Evolutionary conservation across 2,113 vertebrate species (phyloP).

Genomic region (Austrofundulus limnaeus): DNA sequence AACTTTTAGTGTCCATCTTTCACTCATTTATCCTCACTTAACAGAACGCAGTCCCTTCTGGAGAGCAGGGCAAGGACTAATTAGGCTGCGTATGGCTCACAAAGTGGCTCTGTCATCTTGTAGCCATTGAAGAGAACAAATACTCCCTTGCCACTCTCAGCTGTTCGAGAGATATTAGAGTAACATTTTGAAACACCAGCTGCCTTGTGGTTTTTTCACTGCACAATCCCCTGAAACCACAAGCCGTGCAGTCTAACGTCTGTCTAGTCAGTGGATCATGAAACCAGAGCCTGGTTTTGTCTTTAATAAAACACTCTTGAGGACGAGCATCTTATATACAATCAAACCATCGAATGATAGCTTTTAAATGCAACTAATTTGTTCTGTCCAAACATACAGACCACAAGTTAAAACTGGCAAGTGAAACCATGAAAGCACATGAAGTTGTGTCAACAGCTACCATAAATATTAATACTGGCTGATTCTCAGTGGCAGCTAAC

Average conservation of each 20-base stretch:
- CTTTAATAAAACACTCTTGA: slow-evolving; percentile 36
- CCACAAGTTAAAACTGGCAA: background rate
- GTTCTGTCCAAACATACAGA: slow-evolving; percentile 18
- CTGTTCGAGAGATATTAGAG: slow-evolving; percentile 74
- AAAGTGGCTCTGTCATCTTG: slow-evolving; percentile 82
- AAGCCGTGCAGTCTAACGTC: slow-evolving; percentile 51
- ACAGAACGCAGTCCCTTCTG: slow-evolving; percentile 53
- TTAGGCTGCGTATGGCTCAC: slow-evolving; percentile 71
- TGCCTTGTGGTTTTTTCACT: slow-evolving; percentile 68
- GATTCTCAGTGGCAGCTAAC: background rate
- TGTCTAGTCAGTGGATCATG: slow-evolving; percentile 45
- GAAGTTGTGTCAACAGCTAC: background rate
- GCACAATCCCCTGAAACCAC: slow-evolving; percentile 69
- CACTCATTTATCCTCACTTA: slow-evolving; percentile 65
- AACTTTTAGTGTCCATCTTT: slow-evolving; percentile 57
- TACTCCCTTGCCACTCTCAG: slow-evolving; percentile 73
- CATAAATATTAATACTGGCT: slow-evolving; percentile 1
- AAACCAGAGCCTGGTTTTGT: slow-evolving; percentile 44
- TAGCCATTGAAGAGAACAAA: slow-evolving; percentile 70
- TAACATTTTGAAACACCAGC: slow-evolving; percentile 71
- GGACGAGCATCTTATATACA: slow-evolving; percentile 33
- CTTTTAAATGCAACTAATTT: slow-evolving; percentile 26
- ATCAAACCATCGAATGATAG: slow-evolving; percentile 43
- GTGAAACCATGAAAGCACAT: slow-evolving; percentile 1
- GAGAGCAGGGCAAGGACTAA: slow-evolving; percentile 73